phyloP scores from a whole-genome alignment of 2,113 vertebrate species.

The Argyrosomus japonicus region DNA sequence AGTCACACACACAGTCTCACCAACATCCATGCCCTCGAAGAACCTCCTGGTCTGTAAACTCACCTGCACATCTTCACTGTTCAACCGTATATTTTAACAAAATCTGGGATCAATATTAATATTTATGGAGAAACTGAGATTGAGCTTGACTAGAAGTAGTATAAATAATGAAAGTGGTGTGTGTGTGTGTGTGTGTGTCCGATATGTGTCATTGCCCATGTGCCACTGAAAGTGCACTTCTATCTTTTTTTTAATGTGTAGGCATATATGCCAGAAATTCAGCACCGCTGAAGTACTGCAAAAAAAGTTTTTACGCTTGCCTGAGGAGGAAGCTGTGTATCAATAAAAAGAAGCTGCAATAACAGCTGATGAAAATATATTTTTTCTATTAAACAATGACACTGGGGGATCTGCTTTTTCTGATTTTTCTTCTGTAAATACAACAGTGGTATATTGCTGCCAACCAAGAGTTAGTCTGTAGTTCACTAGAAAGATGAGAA shows the following conservation, averaged over 20 bases:
- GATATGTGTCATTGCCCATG: constrained; percentile 15
- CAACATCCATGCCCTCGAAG: constrained; percentile 26
- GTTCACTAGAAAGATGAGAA: neutral
- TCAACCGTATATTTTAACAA: constrained; percentile 46
- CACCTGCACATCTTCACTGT: neutral
- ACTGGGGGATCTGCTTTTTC: neutral
- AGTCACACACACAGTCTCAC: constrained; percentile 2
- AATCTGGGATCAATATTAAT: constrained; percentile 56
- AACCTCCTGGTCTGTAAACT: constrained; percentile 35
- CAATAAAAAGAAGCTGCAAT: neutral
- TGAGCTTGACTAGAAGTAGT: constrained; percentile 29
- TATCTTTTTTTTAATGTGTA: neutral
- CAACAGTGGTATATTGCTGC: neutral
- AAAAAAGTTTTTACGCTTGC: neutral
- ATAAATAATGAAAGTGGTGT: constrained; percentile 61
- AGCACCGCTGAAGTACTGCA: neutral
- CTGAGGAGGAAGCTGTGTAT: neutral
- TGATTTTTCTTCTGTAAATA: neutral
- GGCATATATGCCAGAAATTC: neutral
- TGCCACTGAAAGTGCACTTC: constrained; percentile 3
- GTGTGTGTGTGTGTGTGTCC: constrained; percentile 30
- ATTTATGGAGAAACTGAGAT: constrained; percentile 51
- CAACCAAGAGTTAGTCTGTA: neutral
- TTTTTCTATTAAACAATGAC: neutral
- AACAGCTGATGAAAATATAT: neutral